Evolutionary conservation across 2,113 vertebrate genomes (phyloP).

Genomic region (Laticauda laticaudata): DNA sequence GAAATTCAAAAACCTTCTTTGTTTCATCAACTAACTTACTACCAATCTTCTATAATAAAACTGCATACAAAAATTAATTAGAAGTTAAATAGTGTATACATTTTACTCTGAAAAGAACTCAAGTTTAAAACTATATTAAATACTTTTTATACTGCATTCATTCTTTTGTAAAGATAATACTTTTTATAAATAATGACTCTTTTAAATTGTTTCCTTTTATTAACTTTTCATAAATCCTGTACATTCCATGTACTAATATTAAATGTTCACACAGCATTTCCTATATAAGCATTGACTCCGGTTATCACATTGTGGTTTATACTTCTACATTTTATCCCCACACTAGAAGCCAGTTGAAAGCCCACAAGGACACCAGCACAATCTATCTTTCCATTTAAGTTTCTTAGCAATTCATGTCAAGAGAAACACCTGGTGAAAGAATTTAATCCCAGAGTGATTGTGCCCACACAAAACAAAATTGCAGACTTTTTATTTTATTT

Average conservation of each 20-base stretch:
- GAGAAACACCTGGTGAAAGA: neutral
- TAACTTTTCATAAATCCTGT: neutral
- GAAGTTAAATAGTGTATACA: neutral
- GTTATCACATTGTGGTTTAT: neutral
- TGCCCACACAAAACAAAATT: neutral
- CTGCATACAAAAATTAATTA: constrained; percentile 4
- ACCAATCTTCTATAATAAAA: constrained; percentile 24
- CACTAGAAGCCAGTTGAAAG: neutral
- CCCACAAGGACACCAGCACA: neutral
- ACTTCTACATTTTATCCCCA: neutral
- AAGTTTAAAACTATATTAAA: neutral
- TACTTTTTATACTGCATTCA: neutral
- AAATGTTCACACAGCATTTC: neutral
- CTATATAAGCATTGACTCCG: neutral
- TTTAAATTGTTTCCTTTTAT: constrained; percentile 1
- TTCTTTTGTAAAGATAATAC: constrained; percentile 5
- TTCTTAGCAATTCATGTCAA: neutral
- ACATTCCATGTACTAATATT: neutral
- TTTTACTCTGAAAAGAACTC: neutral
- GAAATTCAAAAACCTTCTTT: constrained; percentile 10
- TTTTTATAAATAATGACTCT: neutral
- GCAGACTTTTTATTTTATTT: neutral
- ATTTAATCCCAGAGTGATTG: neutral
- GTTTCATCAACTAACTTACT: constrained; percentile 25
- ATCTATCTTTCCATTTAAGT: neutral